Conservation (phyloP, 2,888 invertebrate genomes). For the Ctenicera cuprea region DNA sequence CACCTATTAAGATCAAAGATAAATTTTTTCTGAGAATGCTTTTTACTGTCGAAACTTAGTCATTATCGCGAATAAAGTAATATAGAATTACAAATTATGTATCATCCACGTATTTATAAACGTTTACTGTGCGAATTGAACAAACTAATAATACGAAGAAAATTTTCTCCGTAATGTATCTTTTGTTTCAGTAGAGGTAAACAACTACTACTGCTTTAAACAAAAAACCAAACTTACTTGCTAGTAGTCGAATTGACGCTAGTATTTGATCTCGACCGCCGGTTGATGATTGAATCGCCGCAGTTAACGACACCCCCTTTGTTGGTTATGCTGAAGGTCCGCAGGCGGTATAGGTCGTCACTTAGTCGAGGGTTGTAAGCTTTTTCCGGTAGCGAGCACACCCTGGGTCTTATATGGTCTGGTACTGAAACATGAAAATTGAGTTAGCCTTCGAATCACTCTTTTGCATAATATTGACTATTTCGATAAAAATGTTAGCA, state of each 20-base stretch:
- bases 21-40: no score
- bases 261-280: conserved; percentile 90
- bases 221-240: conserved; percentile 75
- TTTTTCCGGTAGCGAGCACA: conserved; percentile 90
- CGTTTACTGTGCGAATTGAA: no score
- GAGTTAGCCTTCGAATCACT: conserved; percentile 34
- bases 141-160: no score
- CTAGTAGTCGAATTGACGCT: conserved; percentile 91
- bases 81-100: no score
- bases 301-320: conserved; percentile 93
- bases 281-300: conserved; percentile 91
- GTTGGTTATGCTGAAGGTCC: conserved; percentile 91
- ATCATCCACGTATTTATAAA: no score
- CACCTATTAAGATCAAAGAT: no score
- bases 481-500: not conserved
- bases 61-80: no score
- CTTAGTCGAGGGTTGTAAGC: conserved; percentile 89
- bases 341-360: conserved; percentile 88
- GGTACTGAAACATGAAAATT: conserved; percentile 76
- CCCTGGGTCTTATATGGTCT: conserved; percentile 88
- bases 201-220: no score
- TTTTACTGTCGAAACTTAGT: no score
- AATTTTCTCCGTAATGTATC: no score
- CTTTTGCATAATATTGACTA: conserved; percentile 24
- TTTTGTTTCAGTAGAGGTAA: no score